Percentiles rank a stretch among this genome's conserved stretches.
Evolutionary conservation across 2,113 vertebrate genomes (phyloP).

Genomic region (Geothlypis trichas): DNA sequence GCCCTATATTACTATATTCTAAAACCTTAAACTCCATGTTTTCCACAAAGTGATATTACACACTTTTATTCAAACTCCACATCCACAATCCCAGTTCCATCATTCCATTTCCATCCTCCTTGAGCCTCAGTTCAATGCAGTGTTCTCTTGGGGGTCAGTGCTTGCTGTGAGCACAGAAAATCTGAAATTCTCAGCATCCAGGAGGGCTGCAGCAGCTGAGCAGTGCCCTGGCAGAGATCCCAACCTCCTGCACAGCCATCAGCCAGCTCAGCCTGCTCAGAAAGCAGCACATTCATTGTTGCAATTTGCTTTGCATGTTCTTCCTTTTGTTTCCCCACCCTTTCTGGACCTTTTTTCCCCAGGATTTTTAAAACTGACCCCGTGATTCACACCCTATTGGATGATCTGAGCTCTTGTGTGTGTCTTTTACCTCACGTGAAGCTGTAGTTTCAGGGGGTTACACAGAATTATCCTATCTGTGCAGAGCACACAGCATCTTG

Average conservation of each 20-base stretch:
- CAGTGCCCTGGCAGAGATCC: background rate
- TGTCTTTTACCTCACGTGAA: background rate
- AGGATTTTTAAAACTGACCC: background rate
- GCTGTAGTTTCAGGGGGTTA: background rate
- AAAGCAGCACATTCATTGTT: background rate
- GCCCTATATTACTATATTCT: background rate
- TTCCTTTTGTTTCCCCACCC: accelerated
- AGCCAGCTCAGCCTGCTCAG: background rate
- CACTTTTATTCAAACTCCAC: background rate
- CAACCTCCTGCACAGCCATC: background rate
- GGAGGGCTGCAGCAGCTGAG: background rate
- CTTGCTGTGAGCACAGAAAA: too few species aligned
- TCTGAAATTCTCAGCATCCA: background rate
- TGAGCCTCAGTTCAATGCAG: too few species aligned
- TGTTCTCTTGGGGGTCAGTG: background rate
- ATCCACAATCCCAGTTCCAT: background rate
- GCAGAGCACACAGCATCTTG: background rate
- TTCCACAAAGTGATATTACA: background rate
- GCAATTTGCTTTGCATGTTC: background rate
- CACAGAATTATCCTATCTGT: background rate
- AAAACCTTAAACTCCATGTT: background rate
- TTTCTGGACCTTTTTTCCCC: background rate
- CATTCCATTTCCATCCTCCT: background rate
- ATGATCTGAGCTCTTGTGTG: background rate
- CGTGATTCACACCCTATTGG: accelerated